Base-by-base conservation (phyloP, 2,888 invertebrate species). In the Cryptophagus acutangulus region DNA sequence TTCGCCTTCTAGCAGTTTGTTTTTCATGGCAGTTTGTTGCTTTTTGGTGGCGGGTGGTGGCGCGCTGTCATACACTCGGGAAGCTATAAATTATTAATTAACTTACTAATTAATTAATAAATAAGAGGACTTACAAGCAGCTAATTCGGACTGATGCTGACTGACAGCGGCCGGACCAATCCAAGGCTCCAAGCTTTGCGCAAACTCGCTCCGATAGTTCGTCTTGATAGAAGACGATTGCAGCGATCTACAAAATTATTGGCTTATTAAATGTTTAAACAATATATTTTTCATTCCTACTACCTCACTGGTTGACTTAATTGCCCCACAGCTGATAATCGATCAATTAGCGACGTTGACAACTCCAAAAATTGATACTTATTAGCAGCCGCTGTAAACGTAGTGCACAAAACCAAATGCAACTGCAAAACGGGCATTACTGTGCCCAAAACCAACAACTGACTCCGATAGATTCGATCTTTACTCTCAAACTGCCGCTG, bases 341-440 rank as follows among this genome's bases (percentile, higher is more conserved):
- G 70, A 48, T 82, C 82, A 57, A 83, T 76, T 66, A 84, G 72
- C 2, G 77, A 77, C 57, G 79, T 81, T 13, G 78, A 81, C 41
- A 83, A 66, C 58, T 82, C 83, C 33, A 86, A 72, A 63, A 85
- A 84, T 62, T 86, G 84, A 59, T 82, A 81, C 62, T 83, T 83
- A 52, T 81, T 82, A 2, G 84, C 82, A 6, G 81, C 77, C 39
- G 79, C 77, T 24, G 79, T 80, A 63, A 86, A 83, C 3, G 81
- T 79, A 39, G 82, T 79, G 62, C 83, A 81, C 39, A 83, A 71
- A 54, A 84, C 76, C 17, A 84, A 70, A 57, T 84, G 84, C 44
- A 81, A 74, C 57, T 82, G 82, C 15, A 85, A 71, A 13, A 82
- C 79, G 1, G 82, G 82, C 61, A 82, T 71, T 6, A 82, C 77